Conservation (phyloP, 2,888 invertebrate species). For the Protonemura montana region DNA sequence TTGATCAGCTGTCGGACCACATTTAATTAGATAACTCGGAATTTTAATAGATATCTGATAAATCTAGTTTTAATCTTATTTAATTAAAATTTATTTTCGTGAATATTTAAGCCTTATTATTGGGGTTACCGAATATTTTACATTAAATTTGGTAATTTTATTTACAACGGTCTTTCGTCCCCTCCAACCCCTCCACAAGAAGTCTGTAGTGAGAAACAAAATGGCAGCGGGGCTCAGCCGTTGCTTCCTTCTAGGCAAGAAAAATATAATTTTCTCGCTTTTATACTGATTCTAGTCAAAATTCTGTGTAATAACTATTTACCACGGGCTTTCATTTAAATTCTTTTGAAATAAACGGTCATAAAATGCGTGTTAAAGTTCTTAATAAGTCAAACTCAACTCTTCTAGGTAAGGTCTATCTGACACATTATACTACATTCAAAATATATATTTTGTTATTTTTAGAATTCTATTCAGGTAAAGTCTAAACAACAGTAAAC, state of each 20-base stretch:
- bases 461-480: constrained; percentile 12
- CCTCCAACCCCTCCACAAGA: neutral
- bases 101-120: no score
- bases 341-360: neutral
- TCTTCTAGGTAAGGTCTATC: neutral
- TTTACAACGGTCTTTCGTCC: neutral
- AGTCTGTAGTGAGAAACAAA: constrained; percentile 45
- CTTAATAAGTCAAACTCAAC: neutral
- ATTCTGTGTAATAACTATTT: constrained; percentile 28
- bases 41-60: no score
- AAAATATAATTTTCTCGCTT: neutral
- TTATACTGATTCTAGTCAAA: neutral
- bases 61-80: no score
- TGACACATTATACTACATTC: constrained; percentile 7
- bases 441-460: neutral
- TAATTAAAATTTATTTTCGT: no score
- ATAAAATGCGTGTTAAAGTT: neutral
- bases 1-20: neutral
- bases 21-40: neutral
- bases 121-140: neutral
- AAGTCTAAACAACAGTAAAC: neutral
- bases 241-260: neutral
- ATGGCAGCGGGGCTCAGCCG: constrained; percentile 46
- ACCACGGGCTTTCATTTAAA: neutral
- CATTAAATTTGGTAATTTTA: neutral